Conservation (phyloP, 2,888 invertebrate genomes). For the Andrena chrysosceles region DNA sequence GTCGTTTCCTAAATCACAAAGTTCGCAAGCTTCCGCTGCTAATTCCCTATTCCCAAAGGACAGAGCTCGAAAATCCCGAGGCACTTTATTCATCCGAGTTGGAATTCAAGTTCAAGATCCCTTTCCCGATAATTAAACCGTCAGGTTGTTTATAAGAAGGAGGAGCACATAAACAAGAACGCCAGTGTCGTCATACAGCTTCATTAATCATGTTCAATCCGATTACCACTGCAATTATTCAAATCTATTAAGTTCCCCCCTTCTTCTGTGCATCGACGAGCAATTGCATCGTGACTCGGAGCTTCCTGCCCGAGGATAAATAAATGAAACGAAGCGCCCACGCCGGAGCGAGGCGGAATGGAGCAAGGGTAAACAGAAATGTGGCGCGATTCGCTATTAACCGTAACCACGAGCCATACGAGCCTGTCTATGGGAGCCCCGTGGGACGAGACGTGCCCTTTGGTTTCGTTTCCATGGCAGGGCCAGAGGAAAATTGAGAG, state of each 20-base stretch:
- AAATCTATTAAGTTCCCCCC: not conserved
- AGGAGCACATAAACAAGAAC: too few species aligned
- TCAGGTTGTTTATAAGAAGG: not conserved
- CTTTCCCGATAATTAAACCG: not conserved
- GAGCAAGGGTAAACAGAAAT: constrained; percentile 1
- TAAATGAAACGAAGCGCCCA: not conserved
- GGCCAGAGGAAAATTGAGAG: constrained; percentile 1
- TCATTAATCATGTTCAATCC: not conserved
- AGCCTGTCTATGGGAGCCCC: constrained; percentile 19
- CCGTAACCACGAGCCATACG: constrained; percentile 26
- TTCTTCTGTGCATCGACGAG: too few species aligned
- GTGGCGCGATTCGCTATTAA: constrained; percentile 37
- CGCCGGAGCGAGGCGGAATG: not conserved
- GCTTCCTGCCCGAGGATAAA: too few species aligned
- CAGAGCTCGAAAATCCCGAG: too few species aligned
- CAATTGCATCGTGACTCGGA: too few species aligned
- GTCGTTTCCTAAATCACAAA: too few species aligned
- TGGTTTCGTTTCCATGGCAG: constrained; percentile 9
- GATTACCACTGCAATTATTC: constrained; percentile 8
- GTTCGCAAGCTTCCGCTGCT: too few species aligned
- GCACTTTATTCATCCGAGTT: not conserved
- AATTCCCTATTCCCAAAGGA: too few species aligned
- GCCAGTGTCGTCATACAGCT: not conserved
- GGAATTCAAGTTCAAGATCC: not conserved
- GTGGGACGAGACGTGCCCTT: constrained; percentile 14